These are phyloP conservation scores for Coenobita brevimanus DNA, from an alignment of 1,140 invertebrate species.

Conservation along the genomic window DNA sequence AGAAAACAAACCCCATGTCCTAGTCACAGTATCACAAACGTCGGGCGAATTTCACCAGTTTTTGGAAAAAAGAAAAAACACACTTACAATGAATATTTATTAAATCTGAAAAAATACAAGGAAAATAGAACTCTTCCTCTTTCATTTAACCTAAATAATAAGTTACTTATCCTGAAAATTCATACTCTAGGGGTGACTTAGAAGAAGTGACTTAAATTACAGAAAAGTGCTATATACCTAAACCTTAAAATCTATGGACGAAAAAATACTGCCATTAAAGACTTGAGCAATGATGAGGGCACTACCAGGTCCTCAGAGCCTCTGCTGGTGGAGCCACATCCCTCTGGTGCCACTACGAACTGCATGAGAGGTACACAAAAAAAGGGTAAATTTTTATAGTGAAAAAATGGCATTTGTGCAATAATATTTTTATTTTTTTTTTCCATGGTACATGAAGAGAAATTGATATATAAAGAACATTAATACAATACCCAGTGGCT, in stretches of 20 bases:
- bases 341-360: neutral
- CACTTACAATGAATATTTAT: constrained; percentile 12
- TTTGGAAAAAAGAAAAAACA: neutral
- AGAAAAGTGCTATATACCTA: constrained; percentile 16
- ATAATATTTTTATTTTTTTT: no score
- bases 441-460: no score
- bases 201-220: neutral
- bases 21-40: no score
- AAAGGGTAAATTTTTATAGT: neutral
- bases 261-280: constrained; percentile 1
- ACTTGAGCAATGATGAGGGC: constrained; percentile 8
- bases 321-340: constrained; percentile 11
- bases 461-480: no score
- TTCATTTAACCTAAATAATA: constrained; percentile 27
- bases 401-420: constrained; percentile 2
- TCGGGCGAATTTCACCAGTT: neutral
- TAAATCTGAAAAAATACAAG: constrained; percentile 14
- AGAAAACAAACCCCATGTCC: no score
- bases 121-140: constrained; percentile 23
- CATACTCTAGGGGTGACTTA: constrained; percentile 25
- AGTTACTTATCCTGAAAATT: constrained; percentile 15
- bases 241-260: constrained; percentile 4
- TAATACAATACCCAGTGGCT: no score
- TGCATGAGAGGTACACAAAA: neutral
- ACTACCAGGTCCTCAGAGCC: neutral